Base-by-base conservation (phyloP, 2,113 vertebrate species). In the Rana temporaria region DNA sequence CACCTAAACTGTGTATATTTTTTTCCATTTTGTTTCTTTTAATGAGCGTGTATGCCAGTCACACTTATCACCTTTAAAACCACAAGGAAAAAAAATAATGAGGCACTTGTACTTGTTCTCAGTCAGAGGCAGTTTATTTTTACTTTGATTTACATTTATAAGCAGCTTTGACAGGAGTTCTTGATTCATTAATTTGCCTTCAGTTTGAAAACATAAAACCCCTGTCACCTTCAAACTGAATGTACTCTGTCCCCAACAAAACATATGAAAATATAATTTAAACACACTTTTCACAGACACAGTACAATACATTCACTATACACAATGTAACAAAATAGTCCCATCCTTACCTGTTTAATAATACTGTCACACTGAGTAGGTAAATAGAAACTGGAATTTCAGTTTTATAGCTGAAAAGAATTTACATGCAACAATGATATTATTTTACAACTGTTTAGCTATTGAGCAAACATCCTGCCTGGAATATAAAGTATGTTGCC, bases 211-310 rank as follows among this genome's bases (percentile, higher is more conserved):
- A 95, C 93, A 83, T 87, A 94, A 93, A 95, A 87, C 88, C 90
- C 92, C 93, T 94, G 93, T 93, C 86, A 85, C 93, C 95, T 94
- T 91, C 91, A 91, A 91, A 96, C 92, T 94, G 90, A 91, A 93
- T 94, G 94, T 95, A 95, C 90, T 91, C 92, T 91, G 87, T 92
- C 89, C 89, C 91, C 90, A 93, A 94, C 92, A 94, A 93, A 96
- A 97, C 92, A 96, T 98, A 98, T 86, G 95, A 97, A 98, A 98
- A 98, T 97, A 98, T 96, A 97, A 96, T 99, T 97, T 98, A 97
- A 97, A 96, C 95, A 97, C 95, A 93, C 89, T 94, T 97, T 96
- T 94, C 96, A 96, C 93, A 96, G 92, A 97, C 93, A 96, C 94
- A 84, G 90, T 95, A 98, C 96, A 90, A 95, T 96, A 99, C 96